These are phyloP conservation scores for Myiotriccus ornatus DNA, from an alignment of 2,797 vertebrate genomes.

Conservation along the genomic window DNA sequence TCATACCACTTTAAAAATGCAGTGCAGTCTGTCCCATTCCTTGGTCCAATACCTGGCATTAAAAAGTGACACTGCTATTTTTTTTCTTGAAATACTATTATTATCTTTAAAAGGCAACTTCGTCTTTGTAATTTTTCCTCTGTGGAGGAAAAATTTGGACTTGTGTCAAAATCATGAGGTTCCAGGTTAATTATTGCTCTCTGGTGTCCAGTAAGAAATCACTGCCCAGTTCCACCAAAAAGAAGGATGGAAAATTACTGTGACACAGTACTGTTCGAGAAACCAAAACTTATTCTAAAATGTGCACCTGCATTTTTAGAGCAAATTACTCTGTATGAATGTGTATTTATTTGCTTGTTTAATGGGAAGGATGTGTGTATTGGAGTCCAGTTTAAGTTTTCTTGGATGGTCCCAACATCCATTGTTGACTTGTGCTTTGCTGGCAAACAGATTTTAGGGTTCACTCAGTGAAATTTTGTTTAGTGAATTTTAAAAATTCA, in stretches of 20 bases:
- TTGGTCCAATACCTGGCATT: not conserved
- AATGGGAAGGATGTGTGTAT: not conserved
- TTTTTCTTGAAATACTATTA: not conserved
- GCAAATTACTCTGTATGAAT: not conserved
- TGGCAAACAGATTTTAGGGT: constrained; percentile 50
- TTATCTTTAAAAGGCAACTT: not conserved
- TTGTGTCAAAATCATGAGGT: not conserved
- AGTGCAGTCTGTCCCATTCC: not conserved
- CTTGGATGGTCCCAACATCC: not conserved
- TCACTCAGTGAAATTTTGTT: constrained; percentile 51
- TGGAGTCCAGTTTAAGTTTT: not conserved
- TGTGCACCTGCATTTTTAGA: constrained; percentile 47
- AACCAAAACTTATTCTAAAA: not conserved
- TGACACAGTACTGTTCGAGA: constrained; percentile 8
- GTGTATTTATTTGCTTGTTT: constrained; percentile 38
- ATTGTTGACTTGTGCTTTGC: constrained; percentile 56
- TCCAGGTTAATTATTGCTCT: not conserved
- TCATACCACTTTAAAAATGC: constrained; percentile 50
- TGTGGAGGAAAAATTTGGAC: not conserved
- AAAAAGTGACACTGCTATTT: not conserved
- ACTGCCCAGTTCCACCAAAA: constrained; percentile 20
- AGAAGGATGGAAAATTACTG: constrained; percentile 4
- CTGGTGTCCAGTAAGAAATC: not conserved
- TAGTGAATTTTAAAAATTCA: constrained; percentile 62
- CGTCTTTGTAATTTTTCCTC: not conserved